Evolutionary conservation across 1,140 invertebrate genomes (phyloP).

Genomic region (Pristionchus pacificus): DNA sequence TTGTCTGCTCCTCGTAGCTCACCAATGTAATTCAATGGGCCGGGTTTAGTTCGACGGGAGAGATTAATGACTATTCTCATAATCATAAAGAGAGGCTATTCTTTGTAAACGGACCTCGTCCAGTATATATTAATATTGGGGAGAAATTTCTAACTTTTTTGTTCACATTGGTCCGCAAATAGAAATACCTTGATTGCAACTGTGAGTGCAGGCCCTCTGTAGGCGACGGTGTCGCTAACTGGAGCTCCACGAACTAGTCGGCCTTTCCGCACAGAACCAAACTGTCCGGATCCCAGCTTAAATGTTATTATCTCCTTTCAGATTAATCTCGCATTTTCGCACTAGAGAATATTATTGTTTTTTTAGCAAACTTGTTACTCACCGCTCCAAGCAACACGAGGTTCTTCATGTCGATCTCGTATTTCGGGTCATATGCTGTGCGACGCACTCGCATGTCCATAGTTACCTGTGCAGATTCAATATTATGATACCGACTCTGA

Average conservation of each 20-base stretch:
- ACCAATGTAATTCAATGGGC: too few relatives aligned
- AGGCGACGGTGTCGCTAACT: not conserved
- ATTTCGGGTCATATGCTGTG: constrained; percentile 14
- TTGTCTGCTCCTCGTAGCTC: too few relatives aligned
- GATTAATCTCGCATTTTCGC: too few relatives aligned
- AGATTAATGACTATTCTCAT: too few relatives aligned
- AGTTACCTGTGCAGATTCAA: not conserved
- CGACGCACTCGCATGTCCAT: constrained; percentile 4
- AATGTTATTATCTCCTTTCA: too few relatives aligned
- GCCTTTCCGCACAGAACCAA: constrained; percentile 7
- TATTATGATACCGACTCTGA: not conserved
- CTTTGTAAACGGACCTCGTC: too few relatives aligned
- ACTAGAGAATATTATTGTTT: not conserved
- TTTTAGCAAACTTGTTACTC: not conserved
- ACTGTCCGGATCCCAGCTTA: constrained; percentile 18
- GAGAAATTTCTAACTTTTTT: too few relatives aligned
- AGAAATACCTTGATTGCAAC: constrained; percentile 18
- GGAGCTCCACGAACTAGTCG: not conserved
- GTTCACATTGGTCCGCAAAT: too few relatives aligned
- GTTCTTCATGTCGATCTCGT: constrained; percentile 4
- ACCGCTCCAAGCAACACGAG: constrained; percentile 8
- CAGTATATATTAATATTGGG: too few relatives aligned
- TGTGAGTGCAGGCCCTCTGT: not conserved
- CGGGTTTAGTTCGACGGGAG: too few relatives aligned
- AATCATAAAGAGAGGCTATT: too few relatives aligned